Conservation (phyloP, 1,140 invertebrate genomes). For the Ips nitidus region DNA sequence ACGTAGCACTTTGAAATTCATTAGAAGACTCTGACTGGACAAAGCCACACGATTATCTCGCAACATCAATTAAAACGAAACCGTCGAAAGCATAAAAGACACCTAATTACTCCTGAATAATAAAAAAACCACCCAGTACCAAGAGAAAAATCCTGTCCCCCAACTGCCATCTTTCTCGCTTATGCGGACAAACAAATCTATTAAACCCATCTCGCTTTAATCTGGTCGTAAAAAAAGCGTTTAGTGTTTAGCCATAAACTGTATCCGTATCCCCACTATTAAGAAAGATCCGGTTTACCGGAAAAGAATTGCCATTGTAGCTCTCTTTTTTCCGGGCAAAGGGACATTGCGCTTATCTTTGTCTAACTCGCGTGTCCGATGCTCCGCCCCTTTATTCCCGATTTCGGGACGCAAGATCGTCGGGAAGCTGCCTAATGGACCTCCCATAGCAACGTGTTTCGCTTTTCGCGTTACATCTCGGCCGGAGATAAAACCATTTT, state of each 20-base stretch:
- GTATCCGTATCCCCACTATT: conserved; percentile 50
- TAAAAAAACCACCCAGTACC: conserved; percentile 24
- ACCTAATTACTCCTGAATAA: conserved; percentile 40
- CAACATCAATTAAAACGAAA: not conserved
- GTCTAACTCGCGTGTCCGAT: conserved; percentile 11
- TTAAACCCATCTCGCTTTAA: conserved; percentile 50
- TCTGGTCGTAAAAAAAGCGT: conserved; percentile 51
- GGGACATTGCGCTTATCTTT: not conserved
- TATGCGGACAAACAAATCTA: conserved; percentile 49
- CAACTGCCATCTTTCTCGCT: conserved; percentile 44
- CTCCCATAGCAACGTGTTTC: conserved; percentile 50
- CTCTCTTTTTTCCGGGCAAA: conserved; percentile 30
- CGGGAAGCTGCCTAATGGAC: conserved; percentile 37
- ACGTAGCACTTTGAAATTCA: too few relatives aligned
- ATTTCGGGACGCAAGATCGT: conserved; percentile 37
- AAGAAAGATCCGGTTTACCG: conserved; percentile 45
- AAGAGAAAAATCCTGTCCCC: conserved; percentile 3
- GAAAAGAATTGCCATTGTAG: conserved; percentile 38
- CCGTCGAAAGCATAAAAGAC: conserved; percentile 16
- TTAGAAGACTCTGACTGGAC: too few relatives aligned
- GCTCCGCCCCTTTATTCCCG: conserved; percentile 40
- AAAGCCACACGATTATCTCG: too few relatives aligned
- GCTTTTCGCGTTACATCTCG: conserved; percentile 35
- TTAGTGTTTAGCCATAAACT: conserved; percentile 52
- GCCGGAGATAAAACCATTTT: conserved; percentile 32